phyloP scores from a whole-genome alignment of 2,113 vertebrate species.

The Engraulis encrasicolus region DNA sequence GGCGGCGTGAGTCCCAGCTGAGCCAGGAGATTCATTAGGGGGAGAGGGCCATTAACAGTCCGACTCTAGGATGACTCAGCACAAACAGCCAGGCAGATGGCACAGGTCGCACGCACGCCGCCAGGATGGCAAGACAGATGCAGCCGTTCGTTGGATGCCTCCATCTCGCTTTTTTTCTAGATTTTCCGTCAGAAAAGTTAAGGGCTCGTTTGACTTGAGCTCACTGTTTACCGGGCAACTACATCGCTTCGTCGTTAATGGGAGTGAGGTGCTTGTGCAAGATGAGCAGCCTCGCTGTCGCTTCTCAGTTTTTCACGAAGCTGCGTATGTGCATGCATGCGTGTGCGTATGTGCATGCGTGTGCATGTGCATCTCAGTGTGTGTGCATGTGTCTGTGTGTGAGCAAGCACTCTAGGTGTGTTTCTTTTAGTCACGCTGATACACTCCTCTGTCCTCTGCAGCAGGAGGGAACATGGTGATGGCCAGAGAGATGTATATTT shows the following conservation, averaged over 20 bases:
- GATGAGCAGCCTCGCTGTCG: no score
- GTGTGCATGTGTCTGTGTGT: neutral
- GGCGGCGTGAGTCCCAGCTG: neutral
- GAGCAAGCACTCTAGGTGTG: no score
- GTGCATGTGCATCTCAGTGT: no score
- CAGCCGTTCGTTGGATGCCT: neutral
- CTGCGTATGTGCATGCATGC: no score
- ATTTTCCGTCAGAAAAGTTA: neutral
- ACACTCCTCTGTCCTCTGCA: no score
- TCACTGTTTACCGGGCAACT: neutral
- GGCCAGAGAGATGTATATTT: constrained; percentile 12
- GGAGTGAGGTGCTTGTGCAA: neutral
- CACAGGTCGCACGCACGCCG: neutral
- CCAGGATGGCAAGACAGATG: neutral
- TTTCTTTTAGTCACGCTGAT: neutral
- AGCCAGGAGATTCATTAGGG: constrained; percentile 3
- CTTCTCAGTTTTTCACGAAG: no score
- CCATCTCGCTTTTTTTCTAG: neutral
- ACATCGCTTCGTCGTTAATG: neutral
- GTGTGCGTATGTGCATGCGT: neutral
- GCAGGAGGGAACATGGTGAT: neutral
- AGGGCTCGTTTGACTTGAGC: neutral
- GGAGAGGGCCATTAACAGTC: constrained; percentile 2
- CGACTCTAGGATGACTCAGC: neutral
- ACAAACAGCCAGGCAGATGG: neutral